phyloP scores from a whole-genome alignment of 92 coral and sea anemone species.

The Nematostella vectensis region DNA sequence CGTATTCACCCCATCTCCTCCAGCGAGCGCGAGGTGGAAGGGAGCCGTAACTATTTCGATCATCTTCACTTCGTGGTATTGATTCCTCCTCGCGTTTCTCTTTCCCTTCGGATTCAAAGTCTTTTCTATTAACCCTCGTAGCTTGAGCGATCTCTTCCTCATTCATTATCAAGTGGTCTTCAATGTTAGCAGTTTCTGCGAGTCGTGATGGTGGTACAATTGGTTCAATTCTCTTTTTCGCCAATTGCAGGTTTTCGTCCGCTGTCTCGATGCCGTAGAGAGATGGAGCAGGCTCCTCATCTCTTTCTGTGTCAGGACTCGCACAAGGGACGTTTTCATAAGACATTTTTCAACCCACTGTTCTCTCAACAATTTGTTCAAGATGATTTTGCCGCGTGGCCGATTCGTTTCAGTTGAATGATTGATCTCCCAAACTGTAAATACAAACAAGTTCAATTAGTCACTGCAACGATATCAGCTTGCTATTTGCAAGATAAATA shows the following conservation, averaged over 20 bases:
- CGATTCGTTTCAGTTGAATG: not conserved
- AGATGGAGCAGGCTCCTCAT: conserved; percentile 94
- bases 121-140: conserved; percentile 27
- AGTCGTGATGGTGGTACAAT: conserved; percentile 61
- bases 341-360: conserved; percentile 45
- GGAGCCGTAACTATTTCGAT: conserved; percentile 11
- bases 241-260: conserved; percentile 38
- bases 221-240: conserved; percentile 47
- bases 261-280: conserved; percentile 73
- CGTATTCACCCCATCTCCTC: conserved; percentile 21
- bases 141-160: conserved; percentile 92
- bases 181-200: conserved; percentile 93
- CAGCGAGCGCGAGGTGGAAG: conserved; percentile 29
- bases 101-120: conserved; percentile 27
- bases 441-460: conserved; percentile 24
- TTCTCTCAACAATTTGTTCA: not conserved
- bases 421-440: conserved; percentile 10
- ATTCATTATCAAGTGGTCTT: conserved; percentile 81
- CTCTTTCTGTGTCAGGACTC: conserved; percentile 85
- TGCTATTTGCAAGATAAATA: too few species aligned
- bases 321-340: conserved; percentile 88
- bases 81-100: conserved; percentile 33
- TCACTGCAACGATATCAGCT: conserved; percentile 16
- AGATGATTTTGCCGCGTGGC: not conserved
- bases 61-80: conserved; percentile 16